phyloP scores from a whole-genome alignment of 2,113 vertebrate genomes.

The Crotalus tigris region DNA sequence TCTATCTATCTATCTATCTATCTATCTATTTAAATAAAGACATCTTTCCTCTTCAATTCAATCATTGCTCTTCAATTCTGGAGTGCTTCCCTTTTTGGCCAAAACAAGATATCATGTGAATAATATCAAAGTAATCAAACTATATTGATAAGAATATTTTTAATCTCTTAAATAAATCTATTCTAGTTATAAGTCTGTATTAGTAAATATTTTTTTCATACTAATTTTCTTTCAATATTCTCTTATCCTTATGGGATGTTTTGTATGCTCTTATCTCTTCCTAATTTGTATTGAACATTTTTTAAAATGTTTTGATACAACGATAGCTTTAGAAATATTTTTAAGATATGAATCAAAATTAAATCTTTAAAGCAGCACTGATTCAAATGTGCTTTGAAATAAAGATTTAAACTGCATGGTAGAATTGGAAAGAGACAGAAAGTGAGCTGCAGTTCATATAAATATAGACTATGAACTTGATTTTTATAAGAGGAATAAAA shows the following conservation, averaged over 20 bases:
- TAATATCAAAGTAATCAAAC: neutral
- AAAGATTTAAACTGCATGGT: neutral
- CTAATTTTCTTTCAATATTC: constrained; percentile 6
- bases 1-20: neutral
- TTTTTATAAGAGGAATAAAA: constrained; percentile 28
- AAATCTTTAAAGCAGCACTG: neutral
- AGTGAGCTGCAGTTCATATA: neutral
- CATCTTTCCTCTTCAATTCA: neutral
- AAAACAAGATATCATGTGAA: neutral
- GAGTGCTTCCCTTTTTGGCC: neutral
- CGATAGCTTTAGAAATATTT: neutral
- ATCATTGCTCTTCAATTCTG: neutral
- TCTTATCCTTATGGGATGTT: neutral
- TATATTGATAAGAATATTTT: neutral
- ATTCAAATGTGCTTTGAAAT: neutral
- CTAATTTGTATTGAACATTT: constrained; percentile 20
- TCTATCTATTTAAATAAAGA: neutral
- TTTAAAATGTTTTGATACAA: neutral
- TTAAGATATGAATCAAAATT: neutral
- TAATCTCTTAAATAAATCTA: neutral
- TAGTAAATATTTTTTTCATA: neutral
- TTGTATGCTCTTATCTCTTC: constrained; percentile 6
- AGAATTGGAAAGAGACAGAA: neutral
- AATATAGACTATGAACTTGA: constrained; percentile 12
- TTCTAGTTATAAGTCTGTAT: neutral